phyloP scores from a whole-genome alignment of 1,140 invertebrate species.

The Zaprionus africanus region DNA sequence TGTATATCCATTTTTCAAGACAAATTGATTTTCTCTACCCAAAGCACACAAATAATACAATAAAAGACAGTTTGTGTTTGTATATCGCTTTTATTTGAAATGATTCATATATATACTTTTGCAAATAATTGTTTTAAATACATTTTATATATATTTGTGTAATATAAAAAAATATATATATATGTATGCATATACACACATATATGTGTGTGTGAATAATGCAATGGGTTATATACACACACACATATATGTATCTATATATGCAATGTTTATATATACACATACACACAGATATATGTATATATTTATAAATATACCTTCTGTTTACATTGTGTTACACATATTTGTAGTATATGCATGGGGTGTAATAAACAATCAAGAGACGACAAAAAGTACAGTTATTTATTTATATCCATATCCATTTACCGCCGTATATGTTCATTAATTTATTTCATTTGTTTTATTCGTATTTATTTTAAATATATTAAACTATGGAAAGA shows the following conservation, averaged over 20 bases:
- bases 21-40: too few species aligned
- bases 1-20: too few species aligned
- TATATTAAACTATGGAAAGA: constrained; percentile 57
- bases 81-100: constrained; percentile 80
- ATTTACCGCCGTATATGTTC: constrained; percentile 61
- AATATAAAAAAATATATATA: constrained; percentile 9
- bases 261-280: constrained; percentile 38
- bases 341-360: constrained; percentile 31
- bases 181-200: constrained; percentile 19
- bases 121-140: constrained; percentile 67
- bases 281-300: constrained; percentile 42
- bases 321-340: constrained; percentile 40
- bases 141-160: constrained; percentile 10
- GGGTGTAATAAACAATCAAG: constrained; percentile 59
- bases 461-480: constrained; percentile 41
- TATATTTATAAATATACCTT: constrained; percentile 31
- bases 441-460: constrained; percentile 46
- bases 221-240: constrained; percentile 17
- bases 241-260: constrained; percentile 27
- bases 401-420: constrained; percentile 54
- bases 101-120: constrained; percentile 72
- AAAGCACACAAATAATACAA: neutral
- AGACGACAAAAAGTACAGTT: constrained; percentile 63
- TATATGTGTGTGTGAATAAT: constrained; percentile 33
- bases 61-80: constrained; percentile 47